A percentile compares a stretch with the other conserved stretches of the same genome.
Conservation (phyloP, 2,797 vertebrate genomes). For the Myotis vivesi region DNA sequence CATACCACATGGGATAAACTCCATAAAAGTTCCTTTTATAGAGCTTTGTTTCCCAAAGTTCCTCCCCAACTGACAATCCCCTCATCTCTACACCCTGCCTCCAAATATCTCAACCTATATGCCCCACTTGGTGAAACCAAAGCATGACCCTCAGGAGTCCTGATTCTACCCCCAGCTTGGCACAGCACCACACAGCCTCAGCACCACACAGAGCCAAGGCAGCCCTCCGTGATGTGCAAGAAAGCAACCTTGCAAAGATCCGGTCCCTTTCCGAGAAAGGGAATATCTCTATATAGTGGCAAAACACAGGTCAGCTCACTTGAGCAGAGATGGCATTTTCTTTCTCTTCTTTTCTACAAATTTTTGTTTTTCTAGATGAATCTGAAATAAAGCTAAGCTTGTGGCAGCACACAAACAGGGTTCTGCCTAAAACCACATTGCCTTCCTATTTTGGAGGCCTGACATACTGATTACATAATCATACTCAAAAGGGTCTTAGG, state of each 20-base stretch:
- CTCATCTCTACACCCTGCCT: background rate
- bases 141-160: background rate
- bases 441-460: background rate
- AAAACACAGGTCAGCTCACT: background rate
- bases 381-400: conserved; percentile 4
- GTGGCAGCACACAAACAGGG: background rate
- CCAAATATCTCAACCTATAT: background rate
- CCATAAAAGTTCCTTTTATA: background rate
- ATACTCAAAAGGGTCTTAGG: conserved; percentile 18
- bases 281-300: background rate
- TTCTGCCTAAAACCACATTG: background rate
- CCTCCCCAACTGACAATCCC: background rate
- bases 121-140: background rate
- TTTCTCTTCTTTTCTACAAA: background rate
- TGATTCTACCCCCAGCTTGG: background rate
- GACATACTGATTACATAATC: background rate
- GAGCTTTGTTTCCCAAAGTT: background rate
- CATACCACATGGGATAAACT: background rate
- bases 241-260: background rate
- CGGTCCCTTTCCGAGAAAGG: background rate
- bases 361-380: background rate
- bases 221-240: background rate
- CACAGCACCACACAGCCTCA: background rate
- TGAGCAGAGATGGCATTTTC: background rate
- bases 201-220: background rate